Evolutionary conservation across 2,888 invertebrate genomes (phyloP).

Genomic region (Dasysyrphus albostriatus): DNA sequence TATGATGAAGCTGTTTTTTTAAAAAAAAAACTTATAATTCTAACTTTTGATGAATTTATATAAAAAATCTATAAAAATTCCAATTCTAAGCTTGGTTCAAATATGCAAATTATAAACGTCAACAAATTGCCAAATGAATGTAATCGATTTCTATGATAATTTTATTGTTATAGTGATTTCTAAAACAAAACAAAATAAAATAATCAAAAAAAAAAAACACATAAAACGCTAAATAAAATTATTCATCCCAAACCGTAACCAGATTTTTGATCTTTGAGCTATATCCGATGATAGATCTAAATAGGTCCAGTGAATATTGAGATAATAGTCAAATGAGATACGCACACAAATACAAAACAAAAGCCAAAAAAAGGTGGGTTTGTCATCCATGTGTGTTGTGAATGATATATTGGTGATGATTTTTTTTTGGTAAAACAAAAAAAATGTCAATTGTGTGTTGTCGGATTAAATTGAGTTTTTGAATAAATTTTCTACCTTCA

Average conservation of each 20-base stretch:
- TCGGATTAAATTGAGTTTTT: slow-evolving; percentile 51
- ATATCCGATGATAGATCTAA: slow-evolving; percentile 73
- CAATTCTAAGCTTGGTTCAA: slow-evolving; percentile 40
- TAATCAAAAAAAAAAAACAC: not conserved
- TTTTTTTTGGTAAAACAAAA: slow-evolving; percentile 14
- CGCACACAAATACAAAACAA: not conserved
- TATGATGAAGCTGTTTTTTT: not conserved
- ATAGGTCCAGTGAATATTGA: slow-evolving; percentile 69
- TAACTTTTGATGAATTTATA: slow-evolving; percentile 60
- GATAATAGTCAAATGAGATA: slow-evolving; percentile 49
- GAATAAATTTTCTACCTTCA: slow-evolving; percentile 56
- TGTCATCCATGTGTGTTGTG: slow-evolving; percentile 6
- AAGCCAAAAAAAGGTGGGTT: slow-evolving; percentile 39
- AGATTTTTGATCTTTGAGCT: slow-evolving; percentile 58
- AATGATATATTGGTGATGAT: slow-evolving; percentile 45
- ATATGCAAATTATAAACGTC: slow-evolving; percentile 66
- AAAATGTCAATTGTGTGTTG: slow-evolving; percentile 55
- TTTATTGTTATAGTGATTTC: slow-evolving; percentile 59
- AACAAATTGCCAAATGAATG: slow-evolving; percentile 72
- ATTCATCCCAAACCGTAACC: slow-evolving; percentile 72
- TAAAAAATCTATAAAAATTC: slow-evolving; percentile 50
- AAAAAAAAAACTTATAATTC: slow-evolving; percentile 4
- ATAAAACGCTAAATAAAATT: slow-evolving; percentile 47
- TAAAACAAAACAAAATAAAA: slow-evolving; percentile 27
- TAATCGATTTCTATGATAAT: slow-evolving; percentile 74